Percentiles rank a stretch among this genome's conserved stretches.
These are phyloP conservation scores for Epinephelus lanceolatus DNA, from an alignment of 2,113 vertebrate species.

Conservation along the genomic window DNA sequence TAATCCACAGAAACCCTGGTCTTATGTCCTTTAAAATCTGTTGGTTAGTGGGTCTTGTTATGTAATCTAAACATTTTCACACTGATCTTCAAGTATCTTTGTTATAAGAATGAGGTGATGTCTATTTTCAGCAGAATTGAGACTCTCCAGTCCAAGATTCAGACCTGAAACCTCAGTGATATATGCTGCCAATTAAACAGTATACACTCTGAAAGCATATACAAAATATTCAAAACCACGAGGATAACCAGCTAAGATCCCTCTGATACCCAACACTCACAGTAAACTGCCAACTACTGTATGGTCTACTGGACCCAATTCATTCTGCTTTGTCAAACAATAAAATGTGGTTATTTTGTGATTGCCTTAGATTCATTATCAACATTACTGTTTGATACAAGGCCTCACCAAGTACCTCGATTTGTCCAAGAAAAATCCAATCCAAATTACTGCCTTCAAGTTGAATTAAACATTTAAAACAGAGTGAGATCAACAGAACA, in stretches of 20 bases:
- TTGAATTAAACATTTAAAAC: not conserved
- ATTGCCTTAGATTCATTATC: not conserved
- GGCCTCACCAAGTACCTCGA: not conserved
- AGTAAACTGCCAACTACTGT: not conserved
- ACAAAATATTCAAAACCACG: not conserved
- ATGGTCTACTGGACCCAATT: not conserved
- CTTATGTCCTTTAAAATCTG: not conserved
- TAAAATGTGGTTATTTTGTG: not conserved
- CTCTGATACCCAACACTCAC: not conserved
- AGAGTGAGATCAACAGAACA: constrained; percentile 19
- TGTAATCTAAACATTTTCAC: not conserved
- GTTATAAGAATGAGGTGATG: not conserved
- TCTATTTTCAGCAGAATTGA: not conserved
- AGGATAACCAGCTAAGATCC: not conserved
- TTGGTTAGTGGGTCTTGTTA: not conserved
- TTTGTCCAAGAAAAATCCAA: not conserved
- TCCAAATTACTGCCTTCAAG: not conserved
- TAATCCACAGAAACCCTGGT: too few species aligned
- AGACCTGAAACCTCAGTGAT: not conserved
- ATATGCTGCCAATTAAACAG: not conserved
- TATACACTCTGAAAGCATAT: not conserved
- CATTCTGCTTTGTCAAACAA: not conserved
- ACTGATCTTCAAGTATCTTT: not conserved
- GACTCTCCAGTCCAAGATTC: not conserved
- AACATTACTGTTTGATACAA: not conserved